Evolutionary conservation across 2,797 vertebrate genomes (phyloP).

Genomic region (Hydrolagus colliei): DNA sequence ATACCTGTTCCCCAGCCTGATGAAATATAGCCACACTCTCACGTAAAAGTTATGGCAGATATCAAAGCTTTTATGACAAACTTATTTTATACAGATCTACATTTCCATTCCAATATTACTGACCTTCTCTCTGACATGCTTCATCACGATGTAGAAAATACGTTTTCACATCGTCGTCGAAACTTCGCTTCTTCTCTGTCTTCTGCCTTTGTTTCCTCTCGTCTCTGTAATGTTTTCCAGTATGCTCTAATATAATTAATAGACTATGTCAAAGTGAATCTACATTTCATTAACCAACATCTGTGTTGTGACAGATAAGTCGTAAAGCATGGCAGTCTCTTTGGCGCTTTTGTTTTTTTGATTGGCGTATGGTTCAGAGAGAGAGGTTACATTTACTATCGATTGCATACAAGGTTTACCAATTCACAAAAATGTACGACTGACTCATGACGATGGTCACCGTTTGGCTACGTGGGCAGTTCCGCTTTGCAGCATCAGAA

Average conservation of each 20-base stretch:
- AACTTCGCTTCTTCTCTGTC: not conserved
- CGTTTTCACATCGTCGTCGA: not conserved
- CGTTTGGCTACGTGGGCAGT: too few species aligned
- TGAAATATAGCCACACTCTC: slow-evolving; percentile 41
- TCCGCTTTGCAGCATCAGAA: too few species aligned
- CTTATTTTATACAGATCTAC: not conserved
- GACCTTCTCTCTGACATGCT: not conserved
- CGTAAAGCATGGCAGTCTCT: too few species aligned
- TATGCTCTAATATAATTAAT: not conserved
- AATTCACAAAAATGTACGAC: too few species aligned
- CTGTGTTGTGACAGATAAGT: too few species aligned
- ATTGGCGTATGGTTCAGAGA: too few species aligned
- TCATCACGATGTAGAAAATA: not conserved
- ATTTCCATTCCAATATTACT: slow-evolving; percentile 9
- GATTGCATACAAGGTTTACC: too few species aligned
- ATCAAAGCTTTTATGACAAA: slow-evolving; percentile 33
- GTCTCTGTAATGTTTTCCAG: not conserved
- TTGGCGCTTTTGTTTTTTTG: too few species aligned
- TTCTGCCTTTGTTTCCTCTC: not conserved
- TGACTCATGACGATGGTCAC: too few species aligned
- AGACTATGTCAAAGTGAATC: too few species aligned
- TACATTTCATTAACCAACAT: too few species aligned
- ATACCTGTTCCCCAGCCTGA: slow-evolving; percentile 43
- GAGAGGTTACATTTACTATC: too few species aligned
- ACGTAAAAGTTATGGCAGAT: slow-evolving; percentile 33